Percentiles rank a stretch among this genome's conserved stretches.
phyloP scores from a whole-genome alignment of 2,888 invertebrate species.

The Pristionchus entomophagus region DNA sequence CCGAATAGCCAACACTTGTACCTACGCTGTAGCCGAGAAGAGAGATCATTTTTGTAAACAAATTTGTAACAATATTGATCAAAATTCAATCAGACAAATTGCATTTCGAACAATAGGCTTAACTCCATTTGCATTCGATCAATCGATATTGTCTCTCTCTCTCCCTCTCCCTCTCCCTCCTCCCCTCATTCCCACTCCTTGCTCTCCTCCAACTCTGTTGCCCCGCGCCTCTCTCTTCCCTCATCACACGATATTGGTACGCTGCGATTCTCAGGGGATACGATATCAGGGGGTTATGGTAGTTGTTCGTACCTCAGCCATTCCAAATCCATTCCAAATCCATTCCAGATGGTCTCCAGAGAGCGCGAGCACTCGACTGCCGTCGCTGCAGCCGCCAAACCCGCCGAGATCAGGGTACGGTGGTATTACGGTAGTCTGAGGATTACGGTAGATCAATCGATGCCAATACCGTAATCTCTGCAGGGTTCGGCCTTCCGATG shows the following conservation, averaged over 20 bases:
- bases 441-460: background rate
- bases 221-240: background rate
- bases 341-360: constrained; percentile 6
- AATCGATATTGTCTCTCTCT: background rate
- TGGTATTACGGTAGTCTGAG: no score
- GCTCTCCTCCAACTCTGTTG: no score
- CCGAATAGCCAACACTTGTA: no score
- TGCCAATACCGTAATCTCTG: background rate
- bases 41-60: no score
- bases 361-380: background rate
- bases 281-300: no score
- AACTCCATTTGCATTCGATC: background rate
- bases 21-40: no score
- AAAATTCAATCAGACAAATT: no score
- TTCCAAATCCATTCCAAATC: no score
- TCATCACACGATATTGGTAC: background rate
- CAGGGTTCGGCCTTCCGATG: constrained; percentile 19
- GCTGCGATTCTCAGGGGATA: no score
- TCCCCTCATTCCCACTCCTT: background rate
- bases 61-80: no score
- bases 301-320: no score
- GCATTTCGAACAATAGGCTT: background rate
- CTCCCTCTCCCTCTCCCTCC: no score
- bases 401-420: constrained; percentile 1
- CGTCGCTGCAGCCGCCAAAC: constrained; percentile 3